Base-by-base conservation (phyloP, 2,797 vertebrate species). In the Lepilemur ruficaudatus region DNA sequence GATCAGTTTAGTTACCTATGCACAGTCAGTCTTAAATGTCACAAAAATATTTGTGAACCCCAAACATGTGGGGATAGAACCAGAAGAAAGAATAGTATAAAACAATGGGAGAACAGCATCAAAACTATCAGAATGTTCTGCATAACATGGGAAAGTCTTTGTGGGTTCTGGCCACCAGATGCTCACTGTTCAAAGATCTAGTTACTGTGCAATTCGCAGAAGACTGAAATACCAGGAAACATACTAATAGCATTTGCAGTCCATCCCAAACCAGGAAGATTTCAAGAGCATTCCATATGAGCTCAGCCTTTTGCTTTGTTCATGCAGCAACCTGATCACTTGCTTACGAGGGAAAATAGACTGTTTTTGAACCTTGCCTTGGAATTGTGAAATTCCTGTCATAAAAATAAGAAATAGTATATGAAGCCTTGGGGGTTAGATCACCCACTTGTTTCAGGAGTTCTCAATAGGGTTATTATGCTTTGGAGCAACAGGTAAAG, bases 371-470 rank as follows among this genome's bases (percentile, higher is more conserved):
- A 61, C 28, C 50, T 95, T 48, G 52, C 30, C 84, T 92, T 88
- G 76, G 96, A 89, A 91, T 90, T 12, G 25, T 91, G 50, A 95
- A 93, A 92, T 90, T 91, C 41, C 38, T 75, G 23, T 84, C 75
- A 92, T 83, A 94, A 92, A 96, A 95, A 92, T 90, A 95, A 97
- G 90, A 98, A 96, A 94, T 73, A 17, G 38, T 93, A 83, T 94
- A 96, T 85, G 76, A 95, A 95, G 52, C 4, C n/a, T 78, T 38
- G 17, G 41, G 67, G 67, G 83, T 96, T 67, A 94, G 75, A 86
- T 90, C 81, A 75, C 76, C 13, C 41, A 46, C 30, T 65, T 63
- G 32, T 79, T 81, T 85, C 17, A 59, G 59, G 89, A 90, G 59
- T 93, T 97, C 84, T 95, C 90, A 96, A 94, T 52, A 88, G 87